Percentiles rank a stretch among this genome's conserved stretches.
Evolutionary conservation across 2,797 vertebrate species (phyloP).

Genomic region (Danionella dracula): DNA sequence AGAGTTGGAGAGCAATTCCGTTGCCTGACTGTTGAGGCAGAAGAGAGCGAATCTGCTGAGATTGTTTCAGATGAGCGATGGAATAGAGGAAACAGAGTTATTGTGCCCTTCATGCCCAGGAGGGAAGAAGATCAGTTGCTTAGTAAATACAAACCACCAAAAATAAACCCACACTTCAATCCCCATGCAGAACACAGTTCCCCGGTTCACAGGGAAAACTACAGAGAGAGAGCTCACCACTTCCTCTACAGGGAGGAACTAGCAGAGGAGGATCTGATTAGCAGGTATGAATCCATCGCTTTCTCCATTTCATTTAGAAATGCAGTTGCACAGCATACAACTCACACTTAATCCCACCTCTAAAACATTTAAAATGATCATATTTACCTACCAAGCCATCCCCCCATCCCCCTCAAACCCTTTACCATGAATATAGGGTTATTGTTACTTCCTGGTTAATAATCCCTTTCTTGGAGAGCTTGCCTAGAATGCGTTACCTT

Average conservation of each 20-base stretch:
- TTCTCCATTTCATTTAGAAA: neutral
- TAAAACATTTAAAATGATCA: no score
- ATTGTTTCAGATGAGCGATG: constrained; percentile 58
- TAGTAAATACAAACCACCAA: constrained; percentile 71
- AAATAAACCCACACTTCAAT: neutral
- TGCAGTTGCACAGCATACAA: no score
- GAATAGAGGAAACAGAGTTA: constrained; percentile 74
- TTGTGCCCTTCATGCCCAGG: constrained; percentile 67
- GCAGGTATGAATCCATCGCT: neutral
- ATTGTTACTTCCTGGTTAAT: no score
- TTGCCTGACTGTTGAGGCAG: neutral
- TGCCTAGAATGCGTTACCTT: no score
- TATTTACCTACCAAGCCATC: no score
- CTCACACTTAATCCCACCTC: no score
- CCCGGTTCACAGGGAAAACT: constrained; percentile 66
- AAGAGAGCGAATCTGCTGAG: neutral
- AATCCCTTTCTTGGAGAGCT: no score
- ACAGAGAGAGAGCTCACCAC: constrained; percentile 78
- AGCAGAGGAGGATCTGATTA: constrained; percentile 9
- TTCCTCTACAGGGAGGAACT: constrained; percentile 63
- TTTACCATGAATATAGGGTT: no score
- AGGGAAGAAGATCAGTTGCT: constrained; percentile 62
- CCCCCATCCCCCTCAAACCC: no score
- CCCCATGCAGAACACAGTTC: constrained; percentile 3
- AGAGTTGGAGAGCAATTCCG: constrained; percentile 59